Evolutionary conservation across 2,888 invertebrate species (phyloP).

Genomic region (Oscheius sp.): DNA sequence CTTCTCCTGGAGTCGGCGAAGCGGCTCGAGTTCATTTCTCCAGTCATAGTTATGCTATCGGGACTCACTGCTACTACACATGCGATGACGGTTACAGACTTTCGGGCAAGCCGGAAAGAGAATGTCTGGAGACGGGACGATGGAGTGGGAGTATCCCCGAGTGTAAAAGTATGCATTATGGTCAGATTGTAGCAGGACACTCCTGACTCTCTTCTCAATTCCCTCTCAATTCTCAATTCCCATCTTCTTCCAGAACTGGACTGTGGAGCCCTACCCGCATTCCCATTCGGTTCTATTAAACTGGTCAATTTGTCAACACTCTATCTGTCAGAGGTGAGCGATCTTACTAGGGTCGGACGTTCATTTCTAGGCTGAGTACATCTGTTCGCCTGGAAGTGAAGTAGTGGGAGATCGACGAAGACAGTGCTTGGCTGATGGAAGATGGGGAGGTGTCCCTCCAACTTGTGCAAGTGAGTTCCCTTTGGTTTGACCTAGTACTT

Average conservation of each 20-base stretch:
- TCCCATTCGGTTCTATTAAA: conserved; percentile 45
- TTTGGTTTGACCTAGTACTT: background rate
- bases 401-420: conserved; percentile 45
- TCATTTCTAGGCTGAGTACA: conserved; percentile 54
- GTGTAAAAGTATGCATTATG: conserved; percentile 45
- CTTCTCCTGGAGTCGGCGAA: conserved; percentile 65
- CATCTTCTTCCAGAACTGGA: conserved; percentile 42
- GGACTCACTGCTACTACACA: conserved; percentile 65
- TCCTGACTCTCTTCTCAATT: no score
- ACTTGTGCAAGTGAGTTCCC: conserved; percentile 18
- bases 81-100: conserved; percentile 61
- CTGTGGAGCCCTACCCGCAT: conserved; percentile 43
- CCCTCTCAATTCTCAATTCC: no score
- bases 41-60: conserved; percentile 65
- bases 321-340: conserved; percentile 25
- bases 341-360: background rate
- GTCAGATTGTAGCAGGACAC: no score
- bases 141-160: conserved; percentile 64
- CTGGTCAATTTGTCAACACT: conserved; percentile 49
- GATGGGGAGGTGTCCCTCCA: conserved; percentile 55
- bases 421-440: conserved; percentile 55
- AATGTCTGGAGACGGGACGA: conserved; percentile 57
- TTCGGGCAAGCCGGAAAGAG: conserved; percentile 46
- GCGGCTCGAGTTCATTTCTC: conserved; percentile 65
- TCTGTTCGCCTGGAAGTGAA: conserved; percentile 56